A percentile compares a stretch with the other conserved stretches of the same genome.
These are phyloP conservation scores for Pogonognathellus flavescens DNA, from an alignment of 1,140 invertebrate species.

Conservation along the genomic window DNA sequence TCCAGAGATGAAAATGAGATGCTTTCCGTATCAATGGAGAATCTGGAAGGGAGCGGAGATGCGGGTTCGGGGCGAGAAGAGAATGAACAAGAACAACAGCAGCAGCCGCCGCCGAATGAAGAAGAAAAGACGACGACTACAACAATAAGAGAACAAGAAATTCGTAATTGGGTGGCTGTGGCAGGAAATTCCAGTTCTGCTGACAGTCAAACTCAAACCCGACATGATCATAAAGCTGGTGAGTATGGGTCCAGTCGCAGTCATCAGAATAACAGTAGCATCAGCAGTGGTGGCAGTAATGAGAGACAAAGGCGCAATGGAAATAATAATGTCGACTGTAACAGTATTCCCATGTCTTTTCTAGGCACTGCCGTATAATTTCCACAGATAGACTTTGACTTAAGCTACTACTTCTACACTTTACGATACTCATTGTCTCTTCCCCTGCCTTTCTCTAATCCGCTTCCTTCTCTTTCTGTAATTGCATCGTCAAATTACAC, in stretches of 20 bases:
- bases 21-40: slow-evolving; percentile 53
- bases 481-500: neutral
- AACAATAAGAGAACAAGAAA: slow-evolving; percentile 44
- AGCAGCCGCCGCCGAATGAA: too few species aligned
- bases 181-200: slow-evolving; percentile 24
- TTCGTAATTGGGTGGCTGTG: slow-evolving; percentile 54
- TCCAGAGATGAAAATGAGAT: slow-evolving; percentile 60
- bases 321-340: slow-evolving; percentile 65
- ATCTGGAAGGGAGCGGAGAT: slow-evolving; percentile 16
- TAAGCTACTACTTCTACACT: too few species aligned
- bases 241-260: slow-evolving; percentile 25
- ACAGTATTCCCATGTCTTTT: slow-evolving; percentile 46
- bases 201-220: neutral
- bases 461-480: neutral
- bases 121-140: too few species aligned
- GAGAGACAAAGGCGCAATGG: slow-evolving; percentile 59
- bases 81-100: slow-evolving; percentile 48
- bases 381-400: too few species aligned
- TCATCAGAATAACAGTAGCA: slow-evolving; percentile 50
- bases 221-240: slow-evolving; percentile 22
- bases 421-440: neutral
- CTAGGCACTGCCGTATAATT: slow-evolving; percentile 63
- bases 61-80: neutral
- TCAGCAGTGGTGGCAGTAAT: slow-evolving; percentile 20
- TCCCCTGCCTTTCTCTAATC: neutral